Base-by-base conservation (phyloP, 2,113 vertebrate species). In the Aphyosemion australe region DNA sequence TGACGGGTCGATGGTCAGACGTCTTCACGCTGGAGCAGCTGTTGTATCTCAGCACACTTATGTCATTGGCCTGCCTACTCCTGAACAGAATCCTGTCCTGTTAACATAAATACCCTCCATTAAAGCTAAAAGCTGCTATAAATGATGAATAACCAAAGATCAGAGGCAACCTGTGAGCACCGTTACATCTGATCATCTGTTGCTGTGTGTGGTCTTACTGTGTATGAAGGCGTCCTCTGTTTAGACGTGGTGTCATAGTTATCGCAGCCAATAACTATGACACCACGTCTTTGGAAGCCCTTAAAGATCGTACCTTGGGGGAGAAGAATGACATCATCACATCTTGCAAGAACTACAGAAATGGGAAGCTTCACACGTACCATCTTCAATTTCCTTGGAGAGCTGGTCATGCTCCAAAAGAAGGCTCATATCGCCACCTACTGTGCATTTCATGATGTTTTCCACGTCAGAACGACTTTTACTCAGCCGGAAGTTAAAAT, bases 201-300 rank as follows among this genome's bases (percentile, higher is more conserved):
- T 62, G 12, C 48, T 5, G 19, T 37, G 9, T 45, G 6, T 45
- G n/a, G n/a, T 18, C 88, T 90, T 87, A 99, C 97, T 16, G 97
- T 99, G 84, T 96, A 99, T 5, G 97, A 99, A 6, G 97, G 97
- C 0, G 95, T 98, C 80, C 97, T 93, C 69, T 98, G 95, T 70
- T 99, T 99, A 45, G 96, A 94, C 0, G 95, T 95, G 8, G 92
- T 95, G 88, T 99, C 97, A 0, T 98, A 99, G 3, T 94, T 85
- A 73, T 99, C 97, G 47, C 89, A 95, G 20, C 96, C 96, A 0
- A 96, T 78, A n/a, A n/a, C n/a, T n/a, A n/a, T n/a, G n/a, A n/a
- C n/a, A n/a, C n/a, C n/a, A n/a, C n/a, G 74, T 99, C 96, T 81
- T 99, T 94, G 94, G 87, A 99, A 99, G 37, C 97, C 97, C 89